Evolutionary conservation across 2,113 vertebrate species (phyloP).

Genomic region (Onychostoma macrolepis): DNA sequence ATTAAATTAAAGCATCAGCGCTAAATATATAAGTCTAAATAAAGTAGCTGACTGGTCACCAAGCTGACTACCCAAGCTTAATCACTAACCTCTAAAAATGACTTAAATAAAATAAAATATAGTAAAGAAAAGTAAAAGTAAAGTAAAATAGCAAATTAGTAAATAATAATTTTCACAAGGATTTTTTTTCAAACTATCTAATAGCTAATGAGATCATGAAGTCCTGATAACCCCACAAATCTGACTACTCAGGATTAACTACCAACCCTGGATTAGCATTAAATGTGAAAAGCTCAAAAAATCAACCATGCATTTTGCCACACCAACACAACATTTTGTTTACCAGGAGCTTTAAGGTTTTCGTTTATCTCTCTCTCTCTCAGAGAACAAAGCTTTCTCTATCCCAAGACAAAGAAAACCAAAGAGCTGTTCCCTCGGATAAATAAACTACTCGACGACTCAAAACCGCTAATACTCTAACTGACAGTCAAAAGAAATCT

Average conservation of each 20-base stretch:
- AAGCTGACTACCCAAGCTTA: background rate
- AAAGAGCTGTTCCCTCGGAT: background rate
- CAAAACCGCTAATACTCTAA: conserved; percentile 35
- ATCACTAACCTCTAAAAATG: background rate
- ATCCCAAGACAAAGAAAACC: conserved; percentile 13
- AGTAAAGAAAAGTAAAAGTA: no score
- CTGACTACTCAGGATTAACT: background rate
- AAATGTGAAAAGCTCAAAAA: background rate
- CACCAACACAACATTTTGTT: background rate
- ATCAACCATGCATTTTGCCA: background rate
- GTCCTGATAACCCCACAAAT: background rate
- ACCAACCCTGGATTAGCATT: background rate
- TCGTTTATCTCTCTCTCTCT: background rate
- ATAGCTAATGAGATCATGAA: background rate
- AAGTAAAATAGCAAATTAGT: no score
- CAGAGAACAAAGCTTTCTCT: conserved; percentile 21
- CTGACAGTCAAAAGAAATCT: conserved; percentile 11
- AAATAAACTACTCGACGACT: conserved; percentile 17
- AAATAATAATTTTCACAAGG: background rate
- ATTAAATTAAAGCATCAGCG: no score
- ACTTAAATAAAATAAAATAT: background rate
- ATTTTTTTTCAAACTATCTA: background rate
- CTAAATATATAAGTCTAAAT: no score
- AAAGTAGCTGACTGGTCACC: no score
- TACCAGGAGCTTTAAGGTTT: background rate